Evolutionary conservation across 2,113 vertebrate genomes (phyloP).

Genomic region (Equus przewalskii): DNA sequence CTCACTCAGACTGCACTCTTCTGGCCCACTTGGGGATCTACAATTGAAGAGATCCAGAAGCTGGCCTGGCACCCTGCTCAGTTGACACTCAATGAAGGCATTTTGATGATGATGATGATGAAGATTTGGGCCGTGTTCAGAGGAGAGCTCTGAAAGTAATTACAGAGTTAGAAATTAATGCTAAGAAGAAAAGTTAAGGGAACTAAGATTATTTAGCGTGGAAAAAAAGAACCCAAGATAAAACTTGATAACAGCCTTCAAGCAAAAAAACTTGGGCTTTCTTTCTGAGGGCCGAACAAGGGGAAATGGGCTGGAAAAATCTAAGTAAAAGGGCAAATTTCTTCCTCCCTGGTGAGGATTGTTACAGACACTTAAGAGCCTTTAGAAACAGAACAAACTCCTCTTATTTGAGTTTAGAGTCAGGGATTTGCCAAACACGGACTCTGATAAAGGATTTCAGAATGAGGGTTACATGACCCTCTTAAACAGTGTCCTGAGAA

Average conservation of each 20-base stretch:
- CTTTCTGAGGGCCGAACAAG: constrained; percentile 30
- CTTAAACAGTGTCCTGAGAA: constrained; percentile 14
- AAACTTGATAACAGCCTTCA: constrained; percentile 55
- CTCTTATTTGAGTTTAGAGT: constrained; percentile 51
- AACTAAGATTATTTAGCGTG: constrained; percentile 56
- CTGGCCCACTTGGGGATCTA: background rate
- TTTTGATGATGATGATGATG: constrained; percentile 46
- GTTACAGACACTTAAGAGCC: background rate
- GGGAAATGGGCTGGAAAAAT: constrained; percentile 59
- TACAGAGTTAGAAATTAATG: constrained; percentile 67
- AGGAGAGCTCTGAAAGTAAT: constrained; percentile 70
- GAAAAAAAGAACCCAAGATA: constrained; percentile 52
- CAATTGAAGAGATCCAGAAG: constrained; percentile 45
- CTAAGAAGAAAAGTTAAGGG: constrained; percentile 52
- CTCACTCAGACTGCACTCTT: background rate
- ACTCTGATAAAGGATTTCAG: constrained; percentile 33
- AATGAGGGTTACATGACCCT: background rate
- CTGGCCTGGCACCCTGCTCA: background rate
- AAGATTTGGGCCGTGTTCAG: constrained; percentile 58
- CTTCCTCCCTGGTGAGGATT: constrained; percentile 27
- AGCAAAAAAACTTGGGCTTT: constrained; percentile 33
- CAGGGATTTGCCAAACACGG: constrained; percentile 28
- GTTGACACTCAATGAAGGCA: constrained; percentile 47
- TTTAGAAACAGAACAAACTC: constrained; percentile 60
- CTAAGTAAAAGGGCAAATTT: constrained; percentile 53